phyloP scores from a whole-genome alignment of 2,888 invertebrate species.

The Eumacrocentrus americanus region DNA sequence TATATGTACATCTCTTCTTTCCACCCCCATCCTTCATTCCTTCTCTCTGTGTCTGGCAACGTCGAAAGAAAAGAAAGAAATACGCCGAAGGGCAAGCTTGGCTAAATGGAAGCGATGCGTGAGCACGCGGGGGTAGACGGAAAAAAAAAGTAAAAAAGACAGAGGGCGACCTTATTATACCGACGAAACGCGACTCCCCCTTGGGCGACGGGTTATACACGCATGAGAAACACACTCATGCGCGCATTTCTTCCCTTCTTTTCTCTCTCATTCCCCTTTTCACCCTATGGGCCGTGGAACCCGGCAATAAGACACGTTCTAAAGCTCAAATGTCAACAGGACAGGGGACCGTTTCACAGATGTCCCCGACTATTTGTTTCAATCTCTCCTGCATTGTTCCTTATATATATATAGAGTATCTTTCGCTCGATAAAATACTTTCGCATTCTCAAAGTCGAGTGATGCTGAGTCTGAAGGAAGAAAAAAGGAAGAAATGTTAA shows the following conservation, averaged over 20 bases:
- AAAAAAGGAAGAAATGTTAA: not conserved
- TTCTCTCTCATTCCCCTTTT: not conserved
- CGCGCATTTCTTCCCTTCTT: not conserved
- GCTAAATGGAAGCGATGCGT: conserved; percentile 21
- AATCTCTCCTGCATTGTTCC: conserved; percentile 16
- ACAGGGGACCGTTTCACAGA: conserved; percentile 23
- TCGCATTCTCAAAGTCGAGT: conserved; percentile 20
- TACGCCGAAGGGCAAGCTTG: conserved; percentile 6
- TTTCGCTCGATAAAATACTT: conserved; percentile 23
- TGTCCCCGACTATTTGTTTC: conserved; percentile 29
- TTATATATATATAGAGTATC: not conserved
- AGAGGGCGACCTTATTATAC: conserved; percentile 36
- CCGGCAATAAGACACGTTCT: conserved; percentile 32
- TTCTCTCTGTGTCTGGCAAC: not conserved
- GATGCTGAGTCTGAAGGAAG: conserved; percentile 10
- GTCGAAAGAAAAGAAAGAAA: conserved; percentile 5
- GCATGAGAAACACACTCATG: conserved; percentile 17
- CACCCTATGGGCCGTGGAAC: not conserved
- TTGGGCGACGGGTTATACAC: conserved; percentile 15
- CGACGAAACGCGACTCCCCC: conserved; percentile 33
- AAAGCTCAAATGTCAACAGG: conserved; percentile 41
- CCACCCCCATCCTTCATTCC: not conserved
- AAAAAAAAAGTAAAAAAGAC: conserved; percentile 3
- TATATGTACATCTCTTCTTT: not conserved
- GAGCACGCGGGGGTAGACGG: conserved; percentile 14